A percentile compares a stretch with the other conserved stretches of the same genome.
Evolutionary conservation across 2,888 invertebrate genomes (phyloP).

Genomic region (Heliconius erato): DNA sequence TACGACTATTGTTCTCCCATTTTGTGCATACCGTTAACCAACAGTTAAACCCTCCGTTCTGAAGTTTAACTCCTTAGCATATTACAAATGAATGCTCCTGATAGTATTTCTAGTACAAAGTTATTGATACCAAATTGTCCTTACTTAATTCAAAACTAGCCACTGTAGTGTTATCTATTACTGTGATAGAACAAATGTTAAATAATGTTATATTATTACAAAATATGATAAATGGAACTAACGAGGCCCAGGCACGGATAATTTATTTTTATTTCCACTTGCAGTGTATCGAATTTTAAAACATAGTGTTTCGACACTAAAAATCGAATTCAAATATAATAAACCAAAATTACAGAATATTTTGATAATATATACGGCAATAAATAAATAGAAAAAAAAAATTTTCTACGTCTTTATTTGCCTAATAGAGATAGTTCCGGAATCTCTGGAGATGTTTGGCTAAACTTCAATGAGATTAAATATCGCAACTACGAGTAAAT

Average conservation of each 20-base stretch:
- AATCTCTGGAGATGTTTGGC: constrained; percentile 11
- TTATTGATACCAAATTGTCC: neutral
- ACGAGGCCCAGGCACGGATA: no score
- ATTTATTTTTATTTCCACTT: no score
- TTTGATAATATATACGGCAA: neutral
- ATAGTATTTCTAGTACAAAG: neutral
- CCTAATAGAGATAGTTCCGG: constrained; percentile 7
- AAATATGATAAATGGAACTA: no score
- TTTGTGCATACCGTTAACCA: constrained; percentile 11
- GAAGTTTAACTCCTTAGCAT: constrained; percentile 11
- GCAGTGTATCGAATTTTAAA: no score
- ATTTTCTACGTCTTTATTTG: neutral
- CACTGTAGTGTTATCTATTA: neutral
- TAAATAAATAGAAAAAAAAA: neutral
- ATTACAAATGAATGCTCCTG: constrained; percentile 16
- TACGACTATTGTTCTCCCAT: constrained; percentile 28
- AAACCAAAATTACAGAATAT: no score
- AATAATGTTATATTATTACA: no score
- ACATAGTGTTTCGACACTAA: no score
- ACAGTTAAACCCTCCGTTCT: constrained; percentile 14
- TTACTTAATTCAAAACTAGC: neutral
- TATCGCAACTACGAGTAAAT: neutral
- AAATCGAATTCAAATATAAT: no score
- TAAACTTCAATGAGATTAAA: constrained; percentile 12
- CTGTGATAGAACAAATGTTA: neutral